phyloP scores from a whole-genome alignment of 2,888 invertebrate genomes.

The Pollenia griseotomentosa region DNA sequence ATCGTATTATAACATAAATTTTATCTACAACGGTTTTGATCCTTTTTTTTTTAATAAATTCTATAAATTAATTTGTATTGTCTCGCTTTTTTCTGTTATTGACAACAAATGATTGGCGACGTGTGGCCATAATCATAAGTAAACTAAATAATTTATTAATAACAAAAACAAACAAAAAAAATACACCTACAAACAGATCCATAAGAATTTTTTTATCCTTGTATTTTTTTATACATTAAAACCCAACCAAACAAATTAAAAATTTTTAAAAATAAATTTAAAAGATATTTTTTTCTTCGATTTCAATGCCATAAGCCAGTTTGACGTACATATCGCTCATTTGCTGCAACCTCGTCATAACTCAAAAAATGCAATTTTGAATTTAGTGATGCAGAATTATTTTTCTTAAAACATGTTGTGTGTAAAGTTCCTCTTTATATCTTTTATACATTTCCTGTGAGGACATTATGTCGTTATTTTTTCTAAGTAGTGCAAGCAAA shows the following conservation, averaged over 20 bases:
- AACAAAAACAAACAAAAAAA: constrained; percentile 16
- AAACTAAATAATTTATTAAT: constrained; percentile 49
- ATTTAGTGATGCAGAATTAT: no score
- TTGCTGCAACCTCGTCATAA: no score
- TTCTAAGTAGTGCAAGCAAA: no score
- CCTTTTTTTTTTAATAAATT: constrained; percentile 42
- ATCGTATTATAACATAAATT: constrained; percentile 23
- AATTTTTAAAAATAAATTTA: constrained; percentile 38
- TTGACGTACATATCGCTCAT: neutral
- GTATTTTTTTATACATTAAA: constrained; percentile 14
- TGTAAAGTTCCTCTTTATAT: no score
- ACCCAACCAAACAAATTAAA: neutral
- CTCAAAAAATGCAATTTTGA: no score
- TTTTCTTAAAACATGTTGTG: no score
- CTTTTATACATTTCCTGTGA: no score
- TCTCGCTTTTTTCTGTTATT: constrained; percentile 30
- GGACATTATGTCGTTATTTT: no score
- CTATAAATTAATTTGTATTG: constrained; percentile 33
- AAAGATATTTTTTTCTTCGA: constrained; percentile 24
- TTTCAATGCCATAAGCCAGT: constrained; percentile 37
- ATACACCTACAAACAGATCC: neutral
- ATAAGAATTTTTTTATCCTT: neutral
- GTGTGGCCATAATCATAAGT: constrained; percentile 69
- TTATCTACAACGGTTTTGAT: constrained; percentile 33
- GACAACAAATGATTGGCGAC: constrained; percentile 68